Evolutionary conservation across 2,888 invertebrate species (phyloP).

Genomic region (Scrobipalpa costella): DNA sequence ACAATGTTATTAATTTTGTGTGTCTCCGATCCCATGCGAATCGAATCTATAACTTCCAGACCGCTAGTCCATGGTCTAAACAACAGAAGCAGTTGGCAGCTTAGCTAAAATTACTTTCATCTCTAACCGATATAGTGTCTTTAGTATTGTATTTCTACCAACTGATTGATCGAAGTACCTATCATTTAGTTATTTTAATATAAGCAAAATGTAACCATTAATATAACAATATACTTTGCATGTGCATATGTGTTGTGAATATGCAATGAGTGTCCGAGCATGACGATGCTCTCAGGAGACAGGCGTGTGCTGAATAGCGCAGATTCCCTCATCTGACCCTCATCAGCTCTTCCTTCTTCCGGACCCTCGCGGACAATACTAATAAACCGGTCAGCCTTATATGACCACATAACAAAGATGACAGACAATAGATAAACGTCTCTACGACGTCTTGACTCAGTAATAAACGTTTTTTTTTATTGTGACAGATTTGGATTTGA

Average conservation of each 20-base stretch:
- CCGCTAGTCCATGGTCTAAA: no score
- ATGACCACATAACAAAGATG: conserved; percentile 2
- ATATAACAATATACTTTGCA: conserved; percentile 2
- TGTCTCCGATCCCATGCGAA: no score
- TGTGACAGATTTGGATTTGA: no score
- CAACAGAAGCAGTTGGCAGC: no score
- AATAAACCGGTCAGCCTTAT: conserved; percentile 45
- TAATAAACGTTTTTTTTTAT: background rate
- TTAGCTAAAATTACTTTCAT: no score
- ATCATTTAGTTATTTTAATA: background rate
- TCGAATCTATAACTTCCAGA: no score
- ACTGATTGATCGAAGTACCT: no score
- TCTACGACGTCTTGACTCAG: background rate
- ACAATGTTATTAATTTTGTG: no score
- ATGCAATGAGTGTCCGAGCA: conserved; percentile 50
- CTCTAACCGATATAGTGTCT: no score
- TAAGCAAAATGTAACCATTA: background rate
- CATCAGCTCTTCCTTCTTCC: conserved; percentile 73
- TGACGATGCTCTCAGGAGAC: conserved; percentile 45
- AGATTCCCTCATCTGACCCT: conserved; percentile 45
- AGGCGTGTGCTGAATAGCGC: conserved; percentile 33
- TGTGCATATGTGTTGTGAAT: conserved; percentile 40
- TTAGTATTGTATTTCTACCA: no score
- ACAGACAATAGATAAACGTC: conserved; percentile 12
- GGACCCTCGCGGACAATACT: conserved; percentile 64